Evolutionary conservation across 2,113 vertebrate genomes (phyloP).

Genomic region (Bufo bufo): DNA sequence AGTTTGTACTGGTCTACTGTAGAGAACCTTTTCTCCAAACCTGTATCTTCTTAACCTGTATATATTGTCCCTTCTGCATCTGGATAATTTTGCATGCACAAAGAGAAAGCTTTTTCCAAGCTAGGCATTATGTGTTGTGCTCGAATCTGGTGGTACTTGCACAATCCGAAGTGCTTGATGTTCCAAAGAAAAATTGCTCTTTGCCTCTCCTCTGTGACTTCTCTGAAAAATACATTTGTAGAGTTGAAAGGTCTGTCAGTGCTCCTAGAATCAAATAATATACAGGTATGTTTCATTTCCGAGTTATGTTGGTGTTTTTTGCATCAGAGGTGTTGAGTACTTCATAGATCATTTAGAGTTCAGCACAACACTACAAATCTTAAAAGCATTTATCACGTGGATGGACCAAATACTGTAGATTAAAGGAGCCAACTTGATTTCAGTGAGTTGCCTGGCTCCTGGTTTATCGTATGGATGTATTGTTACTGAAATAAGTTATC

Average conservation of each 20-base stretch:
- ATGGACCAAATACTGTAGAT: background rate
- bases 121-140: background rate
- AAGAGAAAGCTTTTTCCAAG: background rate
- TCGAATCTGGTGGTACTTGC: background rate
- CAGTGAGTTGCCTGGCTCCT: background rate
- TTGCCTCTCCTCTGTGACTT: background rate
- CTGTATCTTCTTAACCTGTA: background rate
- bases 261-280: background rate
- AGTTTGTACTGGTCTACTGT: background rate
- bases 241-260: background rate
- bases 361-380: background rate
- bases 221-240: conserved; percentile 1
- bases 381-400: background rate
- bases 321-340: background rate
- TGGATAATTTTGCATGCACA: background rate
- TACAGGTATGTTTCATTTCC: background rate
- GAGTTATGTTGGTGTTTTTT: background rate
- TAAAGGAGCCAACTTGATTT: background rate
- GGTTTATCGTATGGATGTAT: too few relatives aligned
- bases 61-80: background rate
- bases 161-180: background rate
- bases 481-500: too few relatives aligned
- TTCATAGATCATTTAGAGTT: background rate
- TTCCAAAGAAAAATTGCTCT: background rate
- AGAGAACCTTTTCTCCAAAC: background rate